phyloP scores from a whole-genome alignment of 2,797 vertebrate genomes.

The Taenioides sp. region DNA sequence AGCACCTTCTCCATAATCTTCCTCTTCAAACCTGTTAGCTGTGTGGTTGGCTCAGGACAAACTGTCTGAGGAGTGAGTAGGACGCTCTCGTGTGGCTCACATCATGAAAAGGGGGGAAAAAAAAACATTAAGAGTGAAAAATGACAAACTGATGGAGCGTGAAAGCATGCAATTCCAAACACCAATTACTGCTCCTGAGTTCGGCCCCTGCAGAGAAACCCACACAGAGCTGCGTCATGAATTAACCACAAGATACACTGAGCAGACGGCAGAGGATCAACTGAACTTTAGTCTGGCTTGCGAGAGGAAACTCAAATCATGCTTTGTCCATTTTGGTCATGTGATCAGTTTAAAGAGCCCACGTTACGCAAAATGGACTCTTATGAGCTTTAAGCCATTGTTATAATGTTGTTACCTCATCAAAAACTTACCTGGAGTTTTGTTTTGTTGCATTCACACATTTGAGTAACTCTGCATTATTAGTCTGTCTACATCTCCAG shows the following conservation, averaged over 20 bases:
- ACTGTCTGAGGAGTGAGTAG: conserved; percentile 46
- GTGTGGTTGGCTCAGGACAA: conserved; percentile 43
- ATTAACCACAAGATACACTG: conserved; percentile 33
- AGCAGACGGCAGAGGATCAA: conserved; percentile 7
- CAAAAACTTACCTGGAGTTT: too few species aligned
- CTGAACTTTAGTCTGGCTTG: neutral
- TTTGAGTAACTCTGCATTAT: too few species aligned
- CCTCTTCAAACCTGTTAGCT: conserved; percentile 32
- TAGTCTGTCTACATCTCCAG: too few species aligned
- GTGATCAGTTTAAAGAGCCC: too few species aligned
- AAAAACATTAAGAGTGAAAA: conserved; percentile 66
- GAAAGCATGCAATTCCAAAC: conserved; percentile 66
- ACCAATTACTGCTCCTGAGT: conserved; percentile 61
- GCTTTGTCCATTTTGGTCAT: neutral
- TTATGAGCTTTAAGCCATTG: too few species aligned
- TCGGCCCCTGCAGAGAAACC: conserved; percentile 56
- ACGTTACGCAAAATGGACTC: too few species aligned
- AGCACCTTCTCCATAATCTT: conserved; percentile 16
- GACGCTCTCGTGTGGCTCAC: conserved; percentile 58
- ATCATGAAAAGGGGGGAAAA: conserved; percentile 41
- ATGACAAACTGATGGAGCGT: conserved; percentile 69
- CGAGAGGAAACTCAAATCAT: neutral
- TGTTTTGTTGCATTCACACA: too few species aligned
- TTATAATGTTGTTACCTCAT: too few species aligned
- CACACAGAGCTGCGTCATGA: conserved; percentile 37